These are phyloP conservation scores for Pipistrellus pipistrellus DNA, from an alignment of 2,797 vertebrate species.

Conservation along the genomic window DNA sequence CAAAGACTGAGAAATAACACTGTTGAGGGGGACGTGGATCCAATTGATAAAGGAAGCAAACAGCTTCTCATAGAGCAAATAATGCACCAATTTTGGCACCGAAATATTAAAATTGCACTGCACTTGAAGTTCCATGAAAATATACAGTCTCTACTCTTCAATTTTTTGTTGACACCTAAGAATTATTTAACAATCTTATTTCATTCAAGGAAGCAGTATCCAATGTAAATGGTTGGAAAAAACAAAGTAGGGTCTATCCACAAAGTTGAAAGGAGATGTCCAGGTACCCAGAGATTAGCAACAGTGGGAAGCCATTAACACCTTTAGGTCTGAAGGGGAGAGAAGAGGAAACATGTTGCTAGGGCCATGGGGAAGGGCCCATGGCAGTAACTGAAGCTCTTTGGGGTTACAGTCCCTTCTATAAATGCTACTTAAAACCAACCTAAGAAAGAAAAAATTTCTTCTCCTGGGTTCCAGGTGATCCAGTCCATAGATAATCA, in stretches of 20 bases:
- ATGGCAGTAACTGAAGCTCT: fast-evolving
- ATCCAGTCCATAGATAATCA: neutral
- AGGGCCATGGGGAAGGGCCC: neutral
- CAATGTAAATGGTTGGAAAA: neutral
- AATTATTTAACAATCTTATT: neutral
- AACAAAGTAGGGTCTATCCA: neutral
- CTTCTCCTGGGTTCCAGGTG: neutral
- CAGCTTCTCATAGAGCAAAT: neutral
- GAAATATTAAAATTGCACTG: neutral
- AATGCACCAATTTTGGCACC: neutral
- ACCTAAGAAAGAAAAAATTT: neutral
- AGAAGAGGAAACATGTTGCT: no score
- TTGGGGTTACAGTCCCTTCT: neutral
- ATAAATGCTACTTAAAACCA: neutral
- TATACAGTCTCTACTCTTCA: neutral
- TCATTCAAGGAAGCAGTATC: neutral
- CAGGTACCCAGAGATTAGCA: neutral
- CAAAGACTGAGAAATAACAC: neutral
- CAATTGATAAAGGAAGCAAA: neutral
- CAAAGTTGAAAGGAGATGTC: neutral
- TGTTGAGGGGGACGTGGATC: neutral
- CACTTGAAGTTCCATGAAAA: neutral
- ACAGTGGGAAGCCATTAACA: neutral
- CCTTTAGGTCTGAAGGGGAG: neutral
- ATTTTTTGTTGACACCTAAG: conserved; percentile 32